A percentile compares a stretch with the other conserved stretches of the same genome.
These are phyloP conservation scores for Ovis canadensis DNA, from an alignment of 2,113 vertebrate species.

Conservation along the genomic window DNA sequence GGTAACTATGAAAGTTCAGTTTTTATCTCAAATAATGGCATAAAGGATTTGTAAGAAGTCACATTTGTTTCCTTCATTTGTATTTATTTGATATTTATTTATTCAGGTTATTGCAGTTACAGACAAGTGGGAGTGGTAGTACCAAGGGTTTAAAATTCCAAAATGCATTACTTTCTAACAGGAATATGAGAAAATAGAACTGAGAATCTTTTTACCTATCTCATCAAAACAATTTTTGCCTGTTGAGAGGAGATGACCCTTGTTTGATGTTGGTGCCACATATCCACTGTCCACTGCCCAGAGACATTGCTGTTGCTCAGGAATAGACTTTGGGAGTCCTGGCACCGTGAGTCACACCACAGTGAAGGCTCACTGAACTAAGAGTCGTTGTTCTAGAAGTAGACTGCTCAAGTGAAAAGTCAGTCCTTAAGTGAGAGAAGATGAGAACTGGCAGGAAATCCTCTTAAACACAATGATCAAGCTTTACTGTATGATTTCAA, in stretches of 20 bases:
- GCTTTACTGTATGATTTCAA: conserved; percentile 41
- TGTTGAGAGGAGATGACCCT: neutral
- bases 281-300: neutral
- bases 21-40: conserved; percentile 29
- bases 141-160: neutral
- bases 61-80: conserved; percentile 13
- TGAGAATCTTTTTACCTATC: neutral
- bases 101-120: neutral
- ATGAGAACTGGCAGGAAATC: conserved; percentile 41
- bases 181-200: neutral
- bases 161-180: neutral
- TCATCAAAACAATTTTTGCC: neutral
- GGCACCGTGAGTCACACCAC: neutral
- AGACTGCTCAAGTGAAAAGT: neutral
- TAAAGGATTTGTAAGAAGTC: conserved; percentile 9
- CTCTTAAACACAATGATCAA: neutral
- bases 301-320: neutral
- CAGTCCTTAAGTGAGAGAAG: neutral
- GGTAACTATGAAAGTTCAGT: neutral
- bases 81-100: conserved; percentile 18
- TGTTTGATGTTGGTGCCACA: neutral
- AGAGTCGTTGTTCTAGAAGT: neutral
- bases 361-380: neutral
- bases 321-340: neutral
- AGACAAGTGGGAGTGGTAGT: neutral